phyloP scores from a whole-genome alignment of 2,797 vertebrate genomes.

The Propithecus perrieri region DNA sequence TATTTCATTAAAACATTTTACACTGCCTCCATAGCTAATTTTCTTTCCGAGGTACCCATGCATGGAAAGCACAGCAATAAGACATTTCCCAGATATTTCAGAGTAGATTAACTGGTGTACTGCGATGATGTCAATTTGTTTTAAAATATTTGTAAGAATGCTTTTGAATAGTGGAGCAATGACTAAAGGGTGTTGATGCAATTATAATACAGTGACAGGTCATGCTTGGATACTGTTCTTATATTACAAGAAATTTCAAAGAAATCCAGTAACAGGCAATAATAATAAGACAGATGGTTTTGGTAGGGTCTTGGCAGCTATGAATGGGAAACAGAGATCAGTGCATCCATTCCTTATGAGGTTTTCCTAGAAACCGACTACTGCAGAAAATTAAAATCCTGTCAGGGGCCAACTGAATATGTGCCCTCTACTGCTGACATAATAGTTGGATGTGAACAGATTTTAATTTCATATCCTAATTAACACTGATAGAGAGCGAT shows the following conservation, averaged over 20 bases:
- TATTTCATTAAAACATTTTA: constrained; percentile 79
- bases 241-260: constrained; percentile 74
- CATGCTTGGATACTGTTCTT: constrained; percentile 74
- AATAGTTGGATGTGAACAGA: constrained; percentile 67
- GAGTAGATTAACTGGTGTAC: constrained; percentile 82
- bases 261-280: constrained; percentile 75
- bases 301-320: constrained; percentile 80
- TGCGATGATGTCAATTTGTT: constrained; percentile 84
- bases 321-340: constrained; percentile 78
- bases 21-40: constrained; percentile 77
- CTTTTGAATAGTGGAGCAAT: constrained; percentile 84
- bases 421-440: constrained; percentile 44
- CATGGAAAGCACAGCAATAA: constrained; percentile 76
- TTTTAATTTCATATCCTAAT: constrained; percentile 73
- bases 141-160: constrained; percentile 85
- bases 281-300: constrained; percentile 80
- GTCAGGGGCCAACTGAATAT: constrained; percentile 68
- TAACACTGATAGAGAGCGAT: constrained; percentile 66
- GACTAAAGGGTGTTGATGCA: constrained; percentile 76
- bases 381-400: constrained; percentile 72
- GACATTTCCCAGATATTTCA: constrained; percentile 78
- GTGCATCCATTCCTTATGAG: constrained; percentile 56
- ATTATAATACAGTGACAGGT: constrained; percentile 76
- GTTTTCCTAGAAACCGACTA: constrained; percentile 69
- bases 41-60: constrained; percentile 78